Conservation (phyloP, 2,888 invertebrate species). For the Plusia festucae region DNA sequence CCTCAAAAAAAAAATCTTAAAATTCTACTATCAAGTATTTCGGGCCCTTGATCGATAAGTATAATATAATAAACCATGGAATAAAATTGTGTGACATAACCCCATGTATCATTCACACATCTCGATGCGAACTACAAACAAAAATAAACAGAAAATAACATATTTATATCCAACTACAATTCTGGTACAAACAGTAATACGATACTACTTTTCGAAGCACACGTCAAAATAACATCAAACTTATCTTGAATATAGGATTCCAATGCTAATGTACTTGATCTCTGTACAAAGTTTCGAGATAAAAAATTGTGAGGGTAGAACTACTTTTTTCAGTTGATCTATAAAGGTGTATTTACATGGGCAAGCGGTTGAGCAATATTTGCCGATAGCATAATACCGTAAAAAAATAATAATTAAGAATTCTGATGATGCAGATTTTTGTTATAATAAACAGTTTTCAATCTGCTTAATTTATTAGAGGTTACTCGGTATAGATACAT, state of each 20-base stretch:
- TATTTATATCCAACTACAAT: conserved; percentile 20
- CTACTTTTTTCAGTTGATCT: conserved; percentile 33
- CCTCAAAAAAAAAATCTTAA: no score
- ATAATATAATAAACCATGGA: no score
- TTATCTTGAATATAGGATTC: conserved; percentile 15
- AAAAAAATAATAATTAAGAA: no score
- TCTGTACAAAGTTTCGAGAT: conserved; percentile 34
- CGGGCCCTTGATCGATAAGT: no score
- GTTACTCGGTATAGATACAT: no score
- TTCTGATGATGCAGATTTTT: no score
- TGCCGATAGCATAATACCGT: no score
- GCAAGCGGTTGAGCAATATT: neutral
- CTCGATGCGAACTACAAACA: conserved; percentile 7
- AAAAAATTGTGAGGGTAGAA: conserved; percentile 35
- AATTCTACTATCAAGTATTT: neutral
- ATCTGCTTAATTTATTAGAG: no score
- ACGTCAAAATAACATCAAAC: conserved; percentile 35
- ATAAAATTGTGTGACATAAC: neutral
- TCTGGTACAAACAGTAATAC: conserved; percentile 25
- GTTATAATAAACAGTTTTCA: no score
- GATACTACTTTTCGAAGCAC: conserved; percentile 12
- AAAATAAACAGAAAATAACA: conserved; percentile 6
- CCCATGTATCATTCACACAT: neutral
- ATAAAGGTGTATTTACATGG: neutral
- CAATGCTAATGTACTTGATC: conserved; percentile 43